Evolutionary conservation across 1,140 invertebrate genomes (phyloP), one percentile per base, ranked within the genome.

Genomic region (Tyrophagus putrescentiae): DNA sequence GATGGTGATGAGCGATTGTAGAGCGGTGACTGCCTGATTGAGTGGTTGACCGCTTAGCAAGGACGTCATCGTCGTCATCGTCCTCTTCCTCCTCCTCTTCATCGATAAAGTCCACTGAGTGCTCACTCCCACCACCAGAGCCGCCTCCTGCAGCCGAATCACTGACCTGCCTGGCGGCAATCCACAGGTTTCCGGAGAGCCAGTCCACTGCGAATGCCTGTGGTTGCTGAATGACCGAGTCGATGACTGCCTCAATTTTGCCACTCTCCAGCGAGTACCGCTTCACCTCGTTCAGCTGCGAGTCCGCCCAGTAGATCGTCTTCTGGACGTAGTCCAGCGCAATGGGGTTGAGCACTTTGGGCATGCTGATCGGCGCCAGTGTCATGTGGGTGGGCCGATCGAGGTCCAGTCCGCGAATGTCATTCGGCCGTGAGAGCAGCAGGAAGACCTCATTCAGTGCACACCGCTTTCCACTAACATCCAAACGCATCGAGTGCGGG

Each of bases 331-430:
- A 86, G 68, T 87, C 83, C 45, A 90, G 71, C 63, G 80, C 76
- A 25, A 77, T 73, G 5, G 84, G 82, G 45, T 65, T 52, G 64
- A 70, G 25, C 63, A 65, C 80, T 67, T 71, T 69, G 9, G 72
- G 74, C 1, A 81, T 72, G 39, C 80, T 78, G 36, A 87, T 80
- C 0, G 84, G 81, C 28, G 86, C 84, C 62, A 87, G 84, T 27
- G 84, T 81, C 67, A 85, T 81, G 70, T 82, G 83, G 68, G 80
- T 79, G 1, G 83, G 80, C 68, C 81, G 77, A 41, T 79, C 74
- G 31, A 88, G 70, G 70, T 88, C 84, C 33, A 91, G 82, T 13
- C 87, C 87, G 44, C 86, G 78, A 62, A 92, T 85, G 72, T 87
- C 85, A 67, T 82, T 82, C 23, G 75, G 72, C 62, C 80, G 76